phyloP scores from a whole-genome alignment of 2,888 invertebrate species.

The Galerucella nymphaeae region DNA sequence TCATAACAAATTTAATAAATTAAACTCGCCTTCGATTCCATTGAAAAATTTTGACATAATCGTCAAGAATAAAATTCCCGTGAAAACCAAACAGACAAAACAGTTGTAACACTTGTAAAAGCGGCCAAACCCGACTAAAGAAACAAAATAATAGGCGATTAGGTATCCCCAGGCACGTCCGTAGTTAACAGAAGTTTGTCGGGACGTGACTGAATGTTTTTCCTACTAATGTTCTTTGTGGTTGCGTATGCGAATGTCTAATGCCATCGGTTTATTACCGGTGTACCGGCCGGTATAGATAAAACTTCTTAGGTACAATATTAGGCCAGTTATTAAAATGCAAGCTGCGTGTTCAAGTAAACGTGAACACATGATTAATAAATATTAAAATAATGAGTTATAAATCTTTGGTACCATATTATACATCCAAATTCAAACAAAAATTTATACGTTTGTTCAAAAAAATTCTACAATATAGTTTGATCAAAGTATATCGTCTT shows the following conservation, averaged over 20 bases:
- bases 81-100: conserved; percentile 27
- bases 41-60: conserved; percentile 7
- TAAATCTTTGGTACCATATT: too few relatives aligned
- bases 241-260: conserved; percentile 45
- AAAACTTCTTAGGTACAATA: conserved; percentile 27
- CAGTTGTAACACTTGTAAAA: conserved; percentile 32
- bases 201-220: conserved; percentile 53
- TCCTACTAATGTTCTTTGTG: conserved; percentile 43
- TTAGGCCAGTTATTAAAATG: conserved; percentile 14
- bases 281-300: conserved; percentile 42
- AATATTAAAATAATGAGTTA: too few relatives aligned
- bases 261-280: conserved; percentile 48
- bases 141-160: conserved; percentile 55
- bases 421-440: too few relatives aligned
- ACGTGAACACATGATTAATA: not conserved
- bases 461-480: too few relatives aligned
- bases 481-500: too few relatives aligned
- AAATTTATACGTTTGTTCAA: too few relatives aligned
- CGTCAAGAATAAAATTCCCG: conserved; percentile 19
- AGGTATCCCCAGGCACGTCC: conserved; percentile 56
- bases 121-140: conserved; percentile 32
- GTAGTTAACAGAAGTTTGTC: conserved; percentile 54
- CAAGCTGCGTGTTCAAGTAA: not conserved
- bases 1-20: not conserved
- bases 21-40: not conserved